Conservation (phyloP, 2,888 invertebrate genomes). For the Automeris io region DNA sequence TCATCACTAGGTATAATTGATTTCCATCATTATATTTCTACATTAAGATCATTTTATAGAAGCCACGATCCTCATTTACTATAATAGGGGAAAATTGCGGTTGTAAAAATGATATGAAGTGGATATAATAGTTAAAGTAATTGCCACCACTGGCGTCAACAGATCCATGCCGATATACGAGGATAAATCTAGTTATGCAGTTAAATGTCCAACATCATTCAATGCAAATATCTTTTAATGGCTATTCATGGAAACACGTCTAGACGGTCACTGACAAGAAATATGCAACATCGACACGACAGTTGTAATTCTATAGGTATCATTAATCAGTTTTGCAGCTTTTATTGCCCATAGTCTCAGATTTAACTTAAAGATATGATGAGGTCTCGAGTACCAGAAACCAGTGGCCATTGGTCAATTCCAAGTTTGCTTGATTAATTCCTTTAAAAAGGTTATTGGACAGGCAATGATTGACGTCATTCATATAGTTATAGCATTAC, state of each 20-base stretch:
- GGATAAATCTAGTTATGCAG: slow-evolving; percentile 8
- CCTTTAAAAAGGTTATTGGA: too few relatives aligned
- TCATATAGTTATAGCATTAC: too few relatives aligned
- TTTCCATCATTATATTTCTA: not conserved
- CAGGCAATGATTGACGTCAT: too few relatives aligned
- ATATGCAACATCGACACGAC: not conserved
- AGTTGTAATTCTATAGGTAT: not conserved
- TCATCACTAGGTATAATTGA: too few relatives aligned
- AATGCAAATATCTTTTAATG: slow-evolving; percentile 11
- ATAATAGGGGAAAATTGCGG: slow-evolving; percentile 5
- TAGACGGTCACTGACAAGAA: slow-evolving; percentile 1
- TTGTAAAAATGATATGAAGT: slow-evolving; percentile 1
- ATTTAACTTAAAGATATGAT: too few relatives aligned
- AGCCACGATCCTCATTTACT: not conserved
- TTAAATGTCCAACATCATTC: slow-evolving; percentile 8
- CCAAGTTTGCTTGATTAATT: too few relatives aligned
- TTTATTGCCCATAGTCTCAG: not conserved
- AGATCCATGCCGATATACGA: slow-evolving; percentile 6
- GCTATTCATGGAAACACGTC: slow-evolving; percentile 9
- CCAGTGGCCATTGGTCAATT: too few relatives aligned
- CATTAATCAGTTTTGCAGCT: not conserved
- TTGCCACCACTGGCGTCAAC: not conserved
- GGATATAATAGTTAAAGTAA: slow-evolving; percentile 4
- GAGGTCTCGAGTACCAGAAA: too few relatives aligned
- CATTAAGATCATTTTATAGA: not conserved